phyloP scores from a whole-genome alignment of 2,888 invertebrate genomes.

The Rotaria sp. region DNA sequence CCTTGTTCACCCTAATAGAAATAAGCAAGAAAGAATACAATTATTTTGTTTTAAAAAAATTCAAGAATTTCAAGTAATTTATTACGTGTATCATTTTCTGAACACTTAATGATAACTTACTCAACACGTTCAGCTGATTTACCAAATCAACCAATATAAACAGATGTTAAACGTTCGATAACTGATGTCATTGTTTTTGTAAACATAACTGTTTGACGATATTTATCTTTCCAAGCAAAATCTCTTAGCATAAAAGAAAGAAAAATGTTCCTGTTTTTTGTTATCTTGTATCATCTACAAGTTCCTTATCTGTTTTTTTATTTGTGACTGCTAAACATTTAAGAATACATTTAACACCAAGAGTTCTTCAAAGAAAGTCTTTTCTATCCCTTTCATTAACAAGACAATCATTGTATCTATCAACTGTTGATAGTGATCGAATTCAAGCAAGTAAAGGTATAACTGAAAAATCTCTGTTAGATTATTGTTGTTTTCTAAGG shows the following conservation, averaged over 20 bases:
- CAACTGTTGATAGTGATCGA: constrained; percentile 88
- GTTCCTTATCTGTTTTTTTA: constrained; percentile 92
- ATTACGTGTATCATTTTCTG: constrained; percentile 88
- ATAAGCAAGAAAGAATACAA: constrained; percentile 83
- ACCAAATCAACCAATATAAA: constrained; percentile 89
- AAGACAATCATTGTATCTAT: constrained; percentile 59
- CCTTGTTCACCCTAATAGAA: constrained; percentile 78
- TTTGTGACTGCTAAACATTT: constrained; percentile 97
- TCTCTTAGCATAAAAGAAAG: constrained; percentile 66
- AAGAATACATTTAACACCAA: constrained; percentile 82
- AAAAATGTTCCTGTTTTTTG: too few relatives aligned
- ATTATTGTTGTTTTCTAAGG: too few relatives aligned
- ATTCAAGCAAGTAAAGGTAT: constrained; percentile 93
- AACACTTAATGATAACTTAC: constrained; percentile 89
- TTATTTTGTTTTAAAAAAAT: constrained; percentile 62
- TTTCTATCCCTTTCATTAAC: too few relatives aligned
- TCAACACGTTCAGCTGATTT: constrained; percentile 95
- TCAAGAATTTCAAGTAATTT: constrained; percentile 86
- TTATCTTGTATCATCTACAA: constrained; percentile 71
- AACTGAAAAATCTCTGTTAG: too few relatives aligned
- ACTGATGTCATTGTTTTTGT: constrained; percentile 99
- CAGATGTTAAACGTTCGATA: constrained; percentile 89
- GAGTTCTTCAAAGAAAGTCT: constrained; percentile 43
- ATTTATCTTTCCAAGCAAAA: constrained; percentile 89
- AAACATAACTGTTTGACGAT: constrained; percentile 96